Evolutionary conservation across 1,140 invertebrate species (phyloP).

Genomic region (Probaryconus sp.): DNA sequence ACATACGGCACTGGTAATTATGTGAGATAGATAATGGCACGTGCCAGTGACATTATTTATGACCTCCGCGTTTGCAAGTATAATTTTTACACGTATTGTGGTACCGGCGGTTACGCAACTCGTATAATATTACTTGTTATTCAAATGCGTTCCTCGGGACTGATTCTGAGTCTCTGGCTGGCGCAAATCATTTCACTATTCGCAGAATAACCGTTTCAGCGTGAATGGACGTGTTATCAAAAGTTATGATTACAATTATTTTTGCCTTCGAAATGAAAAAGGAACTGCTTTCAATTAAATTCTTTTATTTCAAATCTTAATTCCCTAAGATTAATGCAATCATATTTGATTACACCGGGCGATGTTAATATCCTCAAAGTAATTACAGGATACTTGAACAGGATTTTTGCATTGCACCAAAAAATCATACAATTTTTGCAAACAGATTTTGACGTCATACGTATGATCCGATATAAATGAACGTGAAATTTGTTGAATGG

Average conservation of each 20-base stretch:
- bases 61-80: slow-evolving; percentile 67
- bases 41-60: slow-evolving; percentile 71
- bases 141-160: slow-evolving; percentile 66
- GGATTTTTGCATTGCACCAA: too few species aligned
- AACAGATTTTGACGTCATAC: too few species aligned
- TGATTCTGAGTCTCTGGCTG: slow-evolving; percentile 49
- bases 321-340: too few species aligned
- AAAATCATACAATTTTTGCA: too few species aligned
- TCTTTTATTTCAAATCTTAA: too few species aligned
- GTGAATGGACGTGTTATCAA: slow-evolving; percentile 23
- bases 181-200: slow-evolving; percentile 59
- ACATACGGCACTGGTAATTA: slow-evolving; percentile 46
- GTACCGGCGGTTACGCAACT: slow-evolving; percentile 61
- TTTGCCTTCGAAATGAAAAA: slow-evolving; percentile 4
- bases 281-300: slow-evolving; percentile 1
- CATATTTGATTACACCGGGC: too few species aligned
- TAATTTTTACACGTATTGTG: slow-evolving; percentile 70
- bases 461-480: slow-evolving; percentile 4
- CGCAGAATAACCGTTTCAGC: slow-evolving; percentile 39
- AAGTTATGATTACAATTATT: slow-evolving; percentile 33
- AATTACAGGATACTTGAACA: too few species aligned
- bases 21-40: slow-evolving; percentile 68
- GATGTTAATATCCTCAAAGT: too few species aligned
- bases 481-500: neutral
- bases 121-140: slow-evolving; percentile 70